Evolutionary conservation across 2,797 vertebrate genomes (phyloP), one percentile per base, ranked within the genome.

Genomic region (Chelonia mydas): DNA sequence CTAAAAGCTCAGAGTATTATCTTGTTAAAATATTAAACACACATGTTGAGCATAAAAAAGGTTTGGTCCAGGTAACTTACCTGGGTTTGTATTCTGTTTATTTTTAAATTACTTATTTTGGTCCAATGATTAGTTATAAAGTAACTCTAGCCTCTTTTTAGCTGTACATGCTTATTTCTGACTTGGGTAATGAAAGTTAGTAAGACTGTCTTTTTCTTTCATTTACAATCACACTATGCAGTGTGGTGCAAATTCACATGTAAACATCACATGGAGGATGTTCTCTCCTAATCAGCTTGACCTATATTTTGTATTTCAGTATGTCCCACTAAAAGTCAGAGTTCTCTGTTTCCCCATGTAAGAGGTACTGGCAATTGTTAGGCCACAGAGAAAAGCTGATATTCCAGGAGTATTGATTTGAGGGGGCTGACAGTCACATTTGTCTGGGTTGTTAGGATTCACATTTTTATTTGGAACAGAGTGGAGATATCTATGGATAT

Each of bases 251-350:
- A 94, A 96, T 68, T 74, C 78, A 53, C 86, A 81, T 0, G 0
- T 59, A 72, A 88, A 33, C 78, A 81, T 87, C 65, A 47, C 12
- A 84, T 13, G 47, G 65, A 72, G 49, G 55, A 89, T 94, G 17
- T 59, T 89, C 90, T 84, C 61, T 79, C 92, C 88, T 88, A 92
- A 81, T 90, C 84, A 87, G 90, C 33, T 84, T 80, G 85, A 85
- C 81, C 49, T 86, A 25, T 86, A 55, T 90, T 93, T 97, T 95
- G 79, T 47, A 92, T 95, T 95, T 94, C 84, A 93, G 33, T 88
- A 72, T 91, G 93, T 97, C n/a, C 6, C 81, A 88, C 82, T 72
- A 23, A 81, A 91, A 96, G 59, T 94, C 55, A 65, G 82, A 50
- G 86, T 41, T 41, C 41, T 41, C 41, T 41, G 41, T 41, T 41